These are phyloP conservation scores for Dynastes grantii DNA, from an alignment of 2,888 invertebrate species.

Conservation along the genomic window DNA sequence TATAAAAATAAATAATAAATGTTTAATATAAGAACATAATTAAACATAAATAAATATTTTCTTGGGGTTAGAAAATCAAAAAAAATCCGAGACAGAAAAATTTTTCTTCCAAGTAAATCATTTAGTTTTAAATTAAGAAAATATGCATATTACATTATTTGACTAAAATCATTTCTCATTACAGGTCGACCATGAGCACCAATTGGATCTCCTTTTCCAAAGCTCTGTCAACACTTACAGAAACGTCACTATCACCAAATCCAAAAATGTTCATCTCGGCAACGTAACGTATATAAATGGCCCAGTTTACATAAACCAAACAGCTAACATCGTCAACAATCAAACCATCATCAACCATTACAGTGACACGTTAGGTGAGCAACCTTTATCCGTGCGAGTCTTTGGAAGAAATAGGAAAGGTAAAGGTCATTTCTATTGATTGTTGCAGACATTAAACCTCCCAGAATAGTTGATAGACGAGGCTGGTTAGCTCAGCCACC, in stretches of 20 bases:
- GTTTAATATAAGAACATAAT: no score
- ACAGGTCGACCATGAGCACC: slow-evolving; percentile 5
- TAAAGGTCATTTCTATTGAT: neutral
- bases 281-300: slow-evolving; percentile 72
- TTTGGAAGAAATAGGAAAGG: neutral
- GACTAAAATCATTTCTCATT: neutral
- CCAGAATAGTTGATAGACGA: slow-evolving; percentile 51
- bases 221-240: slow-evolving; percentile 55
- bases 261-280: slow-evolving; percentile 71
- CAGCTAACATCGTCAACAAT: slow-evolving; percentile 52
- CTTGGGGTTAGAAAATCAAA: no score
- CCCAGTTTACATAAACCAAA: slow-evolving; percentile 67
- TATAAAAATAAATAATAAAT: no score
- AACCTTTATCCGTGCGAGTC: neutral
- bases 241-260: slow-evolving; percentile 69
- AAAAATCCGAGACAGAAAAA: no score
- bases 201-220: slow-evolving; percentile 15
- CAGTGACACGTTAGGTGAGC: slow-evolving; percentile 6
- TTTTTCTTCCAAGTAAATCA: neutral
- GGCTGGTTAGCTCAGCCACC: slow-evolving; percentile 72
- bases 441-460: slow-evolving; percentile 11
- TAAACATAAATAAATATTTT: no score
- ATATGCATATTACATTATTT: neutral
- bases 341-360: slow-evolving; percentile 50
- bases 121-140: neutral